Base-by-base conservation (phyloP, 2,797 vertebrate genomes). In the Artibeus jamaicensis region DNA sequence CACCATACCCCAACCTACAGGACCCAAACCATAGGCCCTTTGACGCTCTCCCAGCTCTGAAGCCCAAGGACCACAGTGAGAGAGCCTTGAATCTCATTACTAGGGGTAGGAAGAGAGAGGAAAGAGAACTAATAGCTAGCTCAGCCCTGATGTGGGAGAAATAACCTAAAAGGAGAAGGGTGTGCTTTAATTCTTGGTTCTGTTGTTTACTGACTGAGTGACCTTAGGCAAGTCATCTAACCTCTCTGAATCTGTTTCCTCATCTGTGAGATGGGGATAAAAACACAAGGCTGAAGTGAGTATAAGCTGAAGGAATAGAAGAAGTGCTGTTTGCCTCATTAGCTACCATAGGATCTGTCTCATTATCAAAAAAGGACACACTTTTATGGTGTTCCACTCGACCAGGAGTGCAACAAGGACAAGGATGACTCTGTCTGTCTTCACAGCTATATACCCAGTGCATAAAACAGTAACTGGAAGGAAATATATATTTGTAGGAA, bases 171-270 rank as follows among this genome's bases (percentile, higher is more conserved):
- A 84, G 8, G 74, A 82, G 32, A 67, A 34, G 37, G 77, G 39
- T 29, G 57, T 0, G 1, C 68, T 77, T 50, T 50, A 70, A 76
- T 37, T 84, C 83, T 91, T 88, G 37, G 57, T 42, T 94, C 34
- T 77, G 44, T 19, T 9, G 3, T 68, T 62, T 65, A 86, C 0
- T 70, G 34, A 67, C 37, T 44, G 26, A 92, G 59, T 48, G 82
- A 76, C 53, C 71, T 59, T 57, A n/a, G 48, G 67, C 48, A 93
- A 90, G 79, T 59, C 18, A 32, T 22, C 9, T 26, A 77, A 76
- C 32, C 48, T 89, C 67, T 74, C 48, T 59, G 70, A 53, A 79
- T 39, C 57, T 83, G 55, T 62, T 87, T 32, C 82, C n/a, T 84
- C 90, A 53, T 55, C 42, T 68, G 44, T 53, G 79, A 78, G 32